Base-by-base conservation (phyloP, 2,113 vertebrate genomes). In the Calyptommatus sinebrachiatus region DNA sequence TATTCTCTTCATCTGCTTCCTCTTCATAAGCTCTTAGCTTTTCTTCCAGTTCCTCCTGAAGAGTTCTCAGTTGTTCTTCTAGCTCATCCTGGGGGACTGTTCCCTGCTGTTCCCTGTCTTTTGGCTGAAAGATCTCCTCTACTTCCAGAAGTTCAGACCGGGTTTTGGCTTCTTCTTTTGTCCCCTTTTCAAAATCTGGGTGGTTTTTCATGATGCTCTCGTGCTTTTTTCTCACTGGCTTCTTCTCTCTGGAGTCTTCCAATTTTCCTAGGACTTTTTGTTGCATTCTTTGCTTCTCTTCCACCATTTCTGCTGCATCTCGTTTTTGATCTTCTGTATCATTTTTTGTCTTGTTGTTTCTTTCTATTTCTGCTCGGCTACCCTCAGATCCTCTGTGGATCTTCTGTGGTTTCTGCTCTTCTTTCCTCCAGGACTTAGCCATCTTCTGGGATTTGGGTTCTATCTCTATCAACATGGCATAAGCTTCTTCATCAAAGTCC, bases 401-500 rank as follows among this genome's bases (percentile, higher is more conserved):
- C 12, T 76, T 68, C 78, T 66, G 26, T 73, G 82, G 11, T 14
- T 82, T 82, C 73, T 48, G 35, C 41, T 83, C 71, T 29, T 20
- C 21, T n/a, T 73, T 83, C n/a, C 76, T 69, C 50, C 50, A 61
- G 22, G 46, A 46, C 35, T 31, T 73, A 45, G 62, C 67, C 66
- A n/a, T n/a, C n/a, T n/a, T n/a, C n/a, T n/a, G n/a, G n/a, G n/a
- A n/a, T n/a, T 31, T 82, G 63, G 60, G 28, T 31, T 73, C 71
- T 45, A 79, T 48, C 21, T 85, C 75, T 29, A 35, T 62, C 60
- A 79, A 35, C 41, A 74, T 68, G 66, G 76, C 79, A 77, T 29
- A n/a, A 29, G 65, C 81, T 35, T 81, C 83, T 81, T 83, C 76
- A 48, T 66, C 71, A 18, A 68, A 86, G 74, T 65, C 48, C 60